A percentile compares a stretch with the other conserved stretches of the same genome.
These are phyloP conservation scores for Yoshiicerus persimilis DNA, from an alignment of 1,140 invertebrate genomes.

Conservation along the genomic window DNA sequence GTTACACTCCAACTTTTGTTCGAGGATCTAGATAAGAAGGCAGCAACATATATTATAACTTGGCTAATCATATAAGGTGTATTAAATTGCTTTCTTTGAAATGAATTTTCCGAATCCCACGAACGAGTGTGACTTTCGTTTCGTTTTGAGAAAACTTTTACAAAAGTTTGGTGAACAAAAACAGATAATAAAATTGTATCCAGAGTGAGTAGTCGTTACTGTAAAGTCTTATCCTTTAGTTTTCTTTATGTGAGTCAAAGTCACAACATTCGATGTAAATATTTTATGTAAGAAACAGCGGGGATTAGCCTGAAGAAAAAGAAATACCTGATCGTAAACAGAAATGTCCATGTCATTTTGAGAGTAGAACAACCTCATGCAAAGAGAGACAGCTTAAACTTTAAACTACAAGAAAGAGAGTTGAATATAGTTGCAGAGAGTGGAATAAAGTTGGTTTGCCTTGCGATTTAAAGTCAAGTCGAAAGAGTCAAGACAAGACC, in stretches of 20 bases:
- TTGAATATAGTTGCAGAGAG: not conserved
- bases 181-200: too few species aligned
- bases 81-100: not conserved
- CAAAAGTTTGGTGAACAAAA: not conserved
- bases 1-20: too few species aligned
- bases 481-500: not conserved
- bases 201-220: not conserved
- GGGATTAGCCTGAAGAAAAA: not conserved
- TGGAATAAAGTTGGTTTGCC: not conserved
- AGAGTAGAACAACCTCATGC: not conserved
- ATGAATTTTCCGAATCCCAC: not conserved
- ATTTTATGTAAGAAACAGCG: not conserved
- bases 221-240: not conserved
- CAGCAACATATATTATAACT: not conserved
- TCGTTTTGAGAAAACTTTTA: not conserved
- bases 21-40: too few species aligned
- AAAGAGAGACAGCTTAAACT: not conserved
- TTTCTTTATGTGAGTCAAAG: not conserved
- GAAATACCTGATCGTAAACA: not conserved
- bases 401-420: not conserved
- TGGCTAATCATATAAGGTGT: not conserved
- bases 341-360: conserved; percentile 2
- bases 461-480: not conserved
- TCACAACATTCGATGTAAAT: not conserved
- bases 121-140: not conserved